phyloP scores from a whole-genome alignment of 2,888 invertebrate species.

The Liopterus haemorrhoidalis region DNA sequence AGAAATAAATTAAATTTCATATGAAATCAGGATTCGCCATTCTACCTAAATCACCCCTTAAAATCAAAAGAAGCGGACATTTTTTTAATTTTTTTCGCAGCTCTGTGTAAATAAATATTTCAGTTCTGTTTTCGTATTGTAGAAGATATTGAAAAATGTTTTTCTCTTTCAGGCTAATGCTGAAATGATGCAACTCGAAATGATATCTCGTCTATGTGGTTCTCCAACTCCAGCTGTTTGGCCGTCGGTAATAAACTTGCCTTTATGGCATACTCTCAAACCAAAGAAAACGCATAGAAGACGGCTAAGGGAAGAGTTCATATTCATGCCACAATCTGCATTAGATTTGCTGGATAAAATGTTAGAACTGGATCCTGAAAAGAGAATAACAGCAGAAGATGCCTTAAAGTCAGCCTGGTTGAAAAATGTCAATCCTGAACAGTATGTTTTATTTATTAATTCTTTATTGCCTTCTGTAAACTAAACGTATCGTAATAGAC shows the following conservation, averaged over 20 bases:
- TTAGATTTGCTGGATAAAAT: slow-evolving; percentile 90
- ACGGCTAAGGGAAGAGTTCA: slow-evolving; percentile 85
- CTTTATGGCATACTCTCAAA: slow-evolving; percentile 84
- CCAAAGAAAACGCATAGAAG: slow-evolving; percentile 87
- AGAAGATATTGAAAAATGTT: too few relatives aligned
- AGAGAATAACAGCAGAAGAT: slow-evolving; percentile 88
- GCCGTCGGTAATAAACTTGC: slow-evolving; percentile 92
- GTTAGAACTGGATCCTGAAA: slow-evolving; percentile 92
- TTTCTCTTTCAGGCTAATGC: slow-evolving; percentile 69
- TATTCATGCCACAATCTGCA: slow-evolving; percentile 82
- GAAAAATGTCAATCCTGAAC: slow-evolving; percentile 81
- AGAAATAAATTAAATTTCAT: too few relatives aligned
- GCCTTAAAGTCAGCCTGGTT: slow-evolving; percentile 91
- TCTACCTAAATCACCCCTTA: too few relatives aligned
- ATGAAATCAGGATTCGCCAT: too few relatives aligned
- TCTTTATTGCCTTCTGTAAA: slow-evolving; percentile 10
- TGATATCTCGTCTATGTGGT: slow-evolving; percentile 91
- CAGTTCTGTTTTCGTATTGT: too few relatives aligned
- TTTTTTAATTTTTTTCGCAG: too few relatives aligned
- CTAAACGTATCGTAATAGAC: not conserved
- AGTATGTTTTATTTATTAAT: slow-evolving; percentile 56
- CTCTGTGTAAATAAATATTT: too few relatives aligned
- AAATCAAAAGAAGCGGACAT: too few relatives aligned
- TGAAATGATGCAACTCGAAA: slow-evolving; percentile 89
- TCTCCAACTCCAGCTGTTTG: slow-evolving; percentile 94